Evolutionary conservation across 2,797 vertebrate genomes (phyloP), one percentile per base, ranked within the genome.

Genomic region (Choloepus didactylus): DNA sequence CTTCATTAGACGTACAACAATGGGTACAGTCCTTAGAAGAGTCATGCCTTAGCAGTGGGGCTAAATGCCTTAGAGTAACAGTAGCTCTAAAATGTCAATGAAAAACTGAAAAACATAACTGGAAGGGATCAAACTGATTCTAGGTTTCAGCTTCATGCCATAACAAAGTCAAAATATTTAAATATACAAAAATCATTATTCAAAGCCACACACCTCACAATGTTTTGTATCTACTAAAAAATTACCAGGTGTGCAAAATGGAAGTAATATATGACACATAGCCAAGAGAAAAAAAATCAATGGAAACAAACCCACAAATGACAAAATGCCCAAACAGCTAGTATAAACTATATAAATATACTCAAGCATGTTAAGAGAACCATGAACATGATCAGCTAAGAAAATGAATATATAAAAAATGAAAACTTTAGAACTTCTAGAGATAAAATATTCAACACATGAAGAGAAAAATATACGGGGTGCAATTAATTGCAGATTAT

Each of bases 61-160:
- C 21, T 72, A 41, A 72, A 72, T 44, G 25, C 60, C 27, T 25
- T 56, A 54, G 64, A 64, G 31, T 38, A 60, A 69, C 84, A 7
- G 1, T 19, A 51, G 7, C 56, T 80, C 67, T 89, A 46, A 86
- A 94, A 80, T 14, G 60, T 80, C 9, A 59, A 1, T 46, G 8
- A 62, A 89, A 35, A 72, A 67, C 9, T 75, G 9, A 19, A 35
- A 76, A 66, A 2, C 18, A 35, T 66, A 18, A 6, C 16, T 72
- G 84, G 15, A 92, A 91, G 92, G 35, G 6, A 85, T 46, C 10
- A 44, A 75, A 92, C 8, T 92, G 73, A 80, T 80, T 88, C 18
- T 31, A 38, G 59, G 29, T 76, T 87, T 41, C 19, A 73, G 9
- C 12, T 80, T 23, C 31, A 87, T 77, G 44, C 18, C 14, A 80